Base-by-base conservation (phyloP, 2,797 vertebrate genomes). In the Chiloscyllium punctatum region DNA sequence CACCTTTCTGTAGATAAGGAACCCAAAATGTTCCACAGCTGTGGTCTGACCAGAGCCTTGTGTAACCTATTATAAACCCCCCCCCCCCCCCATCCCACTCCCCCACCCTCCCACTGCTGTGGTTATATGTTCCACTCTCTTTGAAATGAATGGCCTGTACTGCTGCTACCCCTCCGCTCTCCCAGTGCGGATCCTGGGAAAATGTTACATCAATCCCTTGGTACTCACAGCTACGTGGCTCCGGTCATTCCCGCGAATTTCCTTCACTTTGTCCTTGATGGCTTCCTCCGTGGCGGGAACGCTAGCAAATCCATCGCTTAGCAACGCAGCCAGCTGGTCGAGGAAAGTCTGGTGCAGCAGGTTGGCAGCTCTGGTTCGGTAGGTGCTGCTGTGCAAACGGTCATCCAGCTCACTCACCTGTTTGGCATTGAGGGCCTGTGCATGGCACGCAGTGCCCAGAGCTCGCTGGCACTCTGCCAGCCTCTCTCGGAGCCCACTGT, bases 141-240 rank as follows among this genome's bases (percentile, higher is more conserved):
- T 9, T 33, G 77, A 37, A 37, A 15, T 1, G 77, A 82, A 42
- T 4, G n/a, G 77, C 3, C 77, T 1, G 15, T 82, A n/a, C 15
- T 18, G 42, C 15, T 82, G 33, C 27, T 6, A 1, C 4, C 72
- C 8, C 25, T 30, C 25, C 6, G 18, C n/a, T 5, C 4, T 18
- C 13, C 18, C 18, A 37, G n/a, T 37, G 16, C 18, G 16, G 37
- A 37, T 37, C 79, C n/a, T 15, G n/a, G n/a, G 77, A 82, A 15
- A n/a, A 15, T 16, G 21, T 84, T 23, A 42, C 18, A 8, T 84
- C 33, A 1, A n/a, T n/a, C 62, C 1, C 7, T n/a, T 21, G 62
- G 66, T 87, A 96, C 96, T 96, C 96, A 96, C 94, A 53, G 94
- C 95, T 95, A 96, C 97, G 96, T 96, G 97, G 37, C 95, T 96